Evolutionary conservation across 2,113 vertebrate species (phyloP), one percentile per base, ranked within the genome.

Genomic region (Engraulis encrasicolus): DNA sequence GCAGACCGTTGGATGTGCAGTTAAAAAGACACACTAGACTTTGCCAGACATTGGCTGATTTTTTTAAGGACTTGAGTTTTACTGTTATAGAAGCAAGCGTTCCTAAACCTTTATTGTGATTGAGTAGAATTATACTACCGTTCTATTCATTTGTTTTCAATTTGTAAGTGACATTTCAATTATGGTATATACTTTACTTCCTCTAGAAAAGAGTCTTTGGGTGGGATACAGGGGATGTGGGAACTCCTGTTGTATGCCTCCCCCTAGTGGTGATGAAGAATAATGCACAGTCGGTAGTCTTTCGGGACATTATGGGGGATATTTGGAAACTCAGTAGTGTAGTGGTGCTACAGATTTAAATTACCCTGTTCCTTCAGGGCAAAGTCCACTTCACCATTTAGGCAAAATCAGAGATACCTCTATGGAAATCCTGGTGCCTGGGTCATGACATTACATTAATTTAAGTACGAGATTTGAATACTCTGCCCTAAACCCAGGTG

Each of bases 201-300:
- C 0, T 23, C 27, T 20, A 66, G 58, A n/a, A n/a, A n/a, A n/a
- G n/a, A n/a, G n/a, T n/a, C n/a, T n/a, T n/a, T n/a, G n/a, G n/a
- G n/a, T n/a, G n/a, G n/a, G n/a, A n/a, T n/a, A n/a, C n/a, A n/a
- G 6, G 11, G 58, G 23, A 31, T 66, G 9, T 66, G 11, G 6
- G 11, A 27, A 7, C 14, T 27, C 6, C 23, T 78, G 80, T 78
- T 74, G 50, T 61, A 15, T 85, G 80, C 74, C 80, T 12, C 88
- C 86, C 86, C 87, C 89, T 89, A 83, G 84, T 86, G 89, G 86
- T 86, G 18, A 34, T 31, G 52, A 12, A 14, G 58, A 31, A 14
- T 23, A 31, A 14, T 66, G 23, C 31, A 12, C 58, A 23, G 23
- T 27, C n/a, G n/a, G n/a, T n/a, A n/a, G n/a, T n/a, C n/a, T n/a